Base-by-base conservation (phyloP, 2,113 vertebrate species). In the Dasypus novemcinctus region DNA sequence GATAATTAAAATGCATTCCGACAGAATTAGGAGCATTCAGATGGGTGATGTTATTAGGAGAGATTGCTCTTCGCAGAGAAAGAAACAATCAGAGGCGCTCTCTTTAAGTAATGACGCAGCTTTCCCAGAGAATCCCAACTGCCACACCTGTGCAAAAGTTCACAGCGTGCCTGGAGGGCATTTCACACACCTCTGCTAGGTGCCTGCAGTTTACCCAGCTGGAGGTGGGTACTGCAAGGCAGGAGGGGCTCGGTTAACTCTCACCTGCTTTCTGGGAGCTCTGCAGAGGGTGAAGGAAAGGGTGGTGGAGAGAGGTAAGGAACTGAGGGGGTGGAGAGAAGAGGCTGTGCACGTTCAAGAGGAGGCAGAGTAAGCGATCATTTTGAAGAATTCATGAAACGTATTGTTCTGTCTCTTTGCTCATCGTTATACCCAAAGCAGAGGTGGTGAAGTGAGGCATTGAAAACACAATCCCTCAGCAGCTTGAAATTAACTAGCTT, bases 1-100 rank as follows among this genome's bases (percentile, higher is more conserved):
- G 91, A 97, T 96, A 96, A 97, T 98, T 98, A 97, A 97, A 97
- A 96, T 90, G 86, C 85, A 96, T 98, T 98, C 57, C 31, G 71
- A 96, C 80, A 57, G 95, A 89, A 92, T 92, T 97, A 96, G 94
- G 90, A 93, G 94, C 93, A 93, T 96, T 97, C 96, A 97, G 90
- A 75, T 29, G 87, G 87, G 49, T 88, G 87, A 91, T 79, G 93
- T 84, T 97, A 71, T 96, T 84, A 96, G 85, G n/a, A 96, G 94
- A 97, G 91, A 87, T 49, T 92, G 83, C 91, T 49, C 4, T 59
- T 59, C 64, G 46, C 31, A 72, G 97, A 96, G 89, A 96, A 94
- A 95, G 96, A 91, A 97, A 97, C 54, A 96, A 97, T 95, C 69
- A 93, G 92, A 95, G 23, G 43, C 76, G 69, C 92, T 92, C 87